Base-by-base conservation (phyloP, 1,140 invertebrate genomes). In the Brachionus plicatilis region DNA sequence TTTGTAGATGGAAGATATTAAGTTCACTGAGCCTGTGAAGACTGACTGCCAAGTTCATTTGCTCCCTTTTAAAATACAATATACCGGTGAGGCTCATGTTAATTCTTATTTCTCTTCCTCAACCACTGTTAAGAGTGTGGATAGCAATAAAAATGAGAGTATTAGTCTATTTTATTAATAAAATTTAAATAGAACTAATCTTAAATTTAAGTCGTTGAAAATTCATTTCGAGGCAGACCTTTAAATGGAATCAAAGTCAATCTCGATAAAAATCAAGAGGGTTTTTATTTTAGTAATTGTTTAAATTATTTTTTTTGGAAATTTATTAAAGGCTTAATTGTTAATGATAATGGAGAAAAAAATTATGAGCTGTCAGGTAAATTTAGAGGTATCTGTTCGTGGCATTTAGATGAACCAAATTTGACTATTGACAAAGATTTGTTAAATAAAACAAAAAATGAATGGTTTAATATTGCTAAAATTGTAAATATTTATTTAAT, bases 331-430 rank as follows among this genome's bases (percentile, higher is more conserved):
- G 79, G 79, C 12, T n/a, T 82, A 14, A n/a, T 82, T 65, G 53
- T 82, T 12, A 33, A 76, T 27, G 72, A 60, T n/a, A 65, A 47
- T 41, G 79, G 53, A 68, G 27, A 41, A 12, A 60, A 82, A 65
- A 82, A 29, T 29, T 60, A 43, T 27, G 53, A 60, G 43, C 9
- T 82, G 7, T 2, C 8, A 20, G 41, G 20, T 37, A 17, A 9
- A 27, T 82, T 82, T 17, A 27, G 33, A 24, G 2, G 20, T 29
- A 7, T 82, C 41, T 47, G 41, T 82, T 82, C 79, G 2, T 82
- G 79, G 79, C 79, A 82, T 27, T 37, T 82, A 68, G 79, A 82
- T 27, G 53, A 68, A 5, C 79, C 79, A 17, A 68, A 65, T 45
- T 3, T 76, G 2, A 76, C 3, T 50, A 27, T n/a, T 12, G 27